Evolutionary conservation across 2,113 vertebrate species (phyloP).

Genomic region (Microtus ochrogaster): DNA sequence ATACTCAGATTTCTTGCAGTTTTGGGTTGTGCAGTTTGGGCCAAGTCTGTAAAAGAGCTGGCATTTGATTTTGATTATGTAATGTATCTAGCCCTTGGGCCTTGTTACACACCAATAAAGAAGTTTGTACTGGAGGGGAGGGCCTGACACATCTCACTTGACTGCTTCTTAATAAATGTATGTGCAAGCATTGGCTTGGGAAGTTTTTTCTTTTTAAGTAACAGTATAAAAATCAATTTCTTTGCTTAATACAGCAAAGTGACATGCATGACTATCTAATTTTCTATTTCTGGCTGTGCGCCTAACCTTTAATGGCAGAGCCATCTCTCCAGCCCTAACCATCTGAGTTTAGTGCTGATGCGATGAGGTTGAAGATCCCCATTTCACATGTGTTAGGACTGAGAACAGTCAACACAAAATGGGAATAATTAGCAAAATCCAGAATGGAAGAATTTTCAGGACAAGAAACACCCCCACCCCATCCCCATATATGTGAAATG

Average conservation of each 20-base stretch:
- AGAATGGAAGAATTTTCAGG: background rate
- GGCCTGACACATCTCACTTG: slow-evolving; percentile 78
- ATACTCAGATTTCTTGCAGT: slow-evolving; percentile 69
- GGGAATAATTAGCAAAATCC: background rate
- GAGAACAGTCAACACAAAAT: background rate
- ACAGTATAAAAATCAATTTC: background rate
- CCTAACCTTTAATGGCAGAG: too few species aligned
- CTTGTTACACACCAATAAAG: slow-evolving; percentile 70
- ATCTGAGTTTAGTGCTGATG: background rate
- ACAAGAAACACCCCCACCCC: background rate
- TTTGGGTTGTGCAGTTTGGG: slow-evolving; percentile 37
- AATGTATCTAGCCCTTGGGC: slow-evolving; percentile 31
- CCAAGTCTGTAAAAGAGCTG: slow-evolving; percentile 41
- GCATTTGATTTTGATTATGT: slow-evolving; percentile 71
- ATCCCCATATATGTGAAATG: background rate
- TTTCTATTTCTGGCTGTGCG: background rate
- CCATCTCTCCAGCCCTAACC: background rate
- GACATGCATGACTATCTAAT: background rate
- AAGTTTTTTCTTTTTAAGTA: slow-evolving; percentile 32
- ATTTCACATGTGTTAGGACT: slow-evolving; percentile 32
- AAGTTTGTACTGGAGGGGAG: slow-evolving; percentile 68
- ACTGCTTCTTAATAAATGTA: slow-evolving; percentile 85
- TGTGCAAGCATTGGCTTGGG: slow-evolving; percentile 72
- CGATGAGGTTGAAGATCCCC: background rate
- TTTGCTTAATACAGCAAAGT: background rate